phyloP scores from a whole-genome alignment of 1,140 invertebrate species.

The Megalopta genalis region DNA sequence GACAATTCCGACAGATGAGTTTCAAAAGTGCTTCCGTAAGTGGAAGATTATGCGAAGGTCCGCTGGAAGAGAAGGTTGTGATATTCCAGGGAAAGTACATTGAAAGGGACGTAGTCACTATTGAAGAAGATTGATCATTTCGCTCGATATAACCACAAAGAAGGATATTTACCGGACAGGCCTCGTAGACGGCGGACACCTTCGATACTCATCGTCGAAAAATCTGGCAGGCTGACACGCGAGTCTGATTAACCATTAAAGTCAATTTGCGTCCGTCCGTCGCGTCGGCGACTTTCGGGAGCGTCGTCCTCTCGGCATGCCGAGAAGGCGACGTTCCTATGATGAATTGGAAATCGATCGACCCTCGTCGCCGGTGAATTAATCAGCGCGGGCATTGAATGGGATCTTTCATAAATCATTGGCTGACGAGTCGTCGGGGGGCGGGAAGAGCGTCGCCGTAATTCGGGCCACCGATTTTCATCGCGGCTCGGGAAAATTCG shows the following conservation, averaged over 20 bases:
- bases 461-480: conserved; percentile 28
- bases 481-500: conserved; percentile 8
- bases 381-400: conserved; percentile 54
- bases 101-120: too few relatives aligned
- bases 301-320: conserved; percentile 22
- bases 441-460: conserved; percentile 13
- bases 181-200: conserved; percentile 1
- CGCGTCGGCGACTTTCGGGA: conserved; percentile 44
- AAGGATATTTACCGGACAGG: too few relatives aligned
- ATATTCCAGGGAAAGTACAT: too few relatives aligned
- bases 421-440: background rate
- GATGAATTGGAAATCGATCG: conserved; percentile 65
- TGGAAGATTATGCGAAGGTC: too few relatives aligned
- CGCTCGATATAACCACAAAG: too few relatives aligned
- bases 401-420: conserved; percentile 63
- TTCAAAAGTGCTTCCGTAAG: too few relatives aligned
- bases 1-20: too few relatives aligned
- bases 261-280: conserved; percentile 47
- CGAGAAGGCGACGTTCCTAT: conserved; percentile 32
- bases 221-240: conserved; percentile 59
- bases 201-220: conserved; percentile 56
- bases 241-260: conserved; percentile 66
- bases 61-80: too few relatives aligned
- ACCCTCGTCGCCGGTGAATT: conserved; percentile 47
- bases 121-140: too few relatives aligned